Base-by-base conservation (phyloP, 2,888 invertebrate species). In the Cantharis rufa region DNA sequence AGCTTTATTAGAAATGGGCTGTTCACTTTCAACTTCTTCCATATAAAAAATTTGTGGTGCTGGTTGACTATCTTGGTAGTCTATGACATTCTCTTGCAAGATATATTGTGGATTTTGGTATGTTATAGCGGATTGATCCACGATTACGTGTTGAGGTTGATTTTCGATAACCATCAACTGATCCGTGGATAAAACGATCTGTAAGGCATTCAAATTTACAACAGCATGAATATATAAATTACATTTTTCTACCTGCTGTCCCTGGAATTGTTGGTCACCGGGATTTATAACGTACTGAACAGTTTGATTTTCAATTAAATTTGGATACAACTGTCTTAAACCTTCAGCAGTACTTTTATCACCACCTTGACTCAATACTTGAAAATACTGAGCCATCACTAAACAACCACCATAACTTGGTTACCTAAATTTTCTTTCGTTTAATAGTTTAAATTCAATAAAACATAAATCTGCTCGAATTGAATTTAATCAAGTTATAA, bases 321-420 rank as follows among this genome's bases (percentile, higher is more conserved):
- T 92, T 79, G 92, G 91, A 86, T 91, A 92, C 85, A 91, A 91
- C 84, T 92, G 91, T 87, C 92, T 92, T 80, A 92, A 85, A 82
- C 93, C 92, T 83, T 92, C 92, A 81, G 90, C 85, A 79, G 90
- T 89, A 84, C 89, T 88, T 86, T 90, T 90, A 83, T 86, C 85
- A 70, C 21, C 64, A 72, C 89, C 88, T 88, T 90, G 90, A 86
- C 91, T 86, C 86, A 92, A 90, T 86, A 93, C 91, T 84, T 93
- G 92, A 87, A 91, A 93, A 88, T 91, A 93, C 88, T 93, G 92
- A 87, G 93, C 93, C 93, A 93, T 93, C 78, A 70, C 66, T 77
- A 15, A 48, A 48, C 48, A 13, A 48, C n/a, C 48, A 48, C 48
- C 48, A 48, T 48, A 48, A 48, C 48, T 48, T 48, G n/a, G 48